Base-by-base conservation (phyloP, 1,140 invertebrate species). In the Drosophila sturtevanti region DNA sequence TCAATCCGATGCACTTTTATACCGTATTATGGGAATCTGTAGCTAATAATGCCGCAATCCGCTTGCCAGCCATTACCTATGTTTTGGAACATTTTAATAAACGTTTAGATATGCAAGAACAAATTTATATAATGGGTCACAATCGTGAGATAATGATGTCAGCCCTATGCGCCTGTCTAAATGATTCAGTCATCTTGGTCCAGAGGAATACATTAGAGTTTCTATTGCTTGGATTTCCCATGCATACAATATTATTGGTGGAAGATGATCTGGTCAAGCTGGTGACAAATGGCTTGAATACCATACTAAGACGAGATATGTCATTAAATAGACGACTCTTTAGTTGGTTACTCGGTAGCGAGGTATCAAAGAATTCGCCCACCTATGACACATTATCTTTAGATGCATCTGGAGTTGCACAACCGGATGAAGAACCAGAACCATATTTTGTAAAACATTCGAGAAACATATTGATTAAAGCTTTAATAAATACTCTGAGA, bases 11-110 rank as follows among this genome's bases (percentile, higher is more conserved):
- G 68, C 95, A 96, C 82, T 98, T 98, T 92, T 98, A 98, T 92
- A 96, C 96, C 0, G 97, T 96, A 84, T 92, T 98, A 1, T 98
- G 98, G 98, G 96, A 98, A 85, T 96, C 96, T 89, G 93, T 98
- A 18, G 94, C 96, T 27, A 95, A 95, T 27, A 97, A 97, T 93
- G 95, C 96, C 18, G 94, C 94, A 5, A 96, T 98, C n/a, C 93
- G 98, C 54, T 92, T 98, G 68, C 96, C 97, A 4, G 98, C 97
- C 14, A 95, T 98, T 68, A 95, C 94, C 18, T 98, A 96, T 91
- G 94, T 98, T 31, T 93, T 97, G 60, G 93, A 94, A 16, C 97
- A 98, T 92, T 98, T 97, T 77, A 97, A 98, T 89, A 95, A 95
- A 85, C 96, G 96, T 77, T 91, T 95, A 67, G 93, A 94, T 10